Evolutionary conservation across 2,113 vertebrate genomes (phyloP).

Genomic region (Xenopus borealis): DNA sequence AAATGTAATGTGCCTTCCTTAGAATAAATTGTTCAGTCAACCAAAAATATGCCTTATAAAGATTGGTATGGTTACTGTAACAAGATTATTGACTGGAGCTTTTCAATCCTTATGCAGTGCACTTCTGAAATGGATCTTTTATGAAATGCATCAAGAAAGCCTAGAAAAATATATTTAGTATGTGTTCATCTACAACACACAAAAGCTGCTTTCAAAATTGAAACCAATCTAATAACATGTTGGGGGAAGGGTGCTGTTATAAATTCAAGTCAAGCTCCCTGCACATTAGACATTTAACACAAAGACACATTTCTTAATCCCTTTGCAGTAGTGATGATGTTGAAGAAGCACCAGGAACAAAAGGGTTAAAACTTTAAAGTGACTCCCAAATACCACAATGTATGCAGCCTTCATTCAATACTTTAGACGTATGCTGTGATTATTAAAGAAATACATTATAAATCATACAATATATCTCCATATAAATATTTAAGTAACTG

Average conservation of each 20-base stretch:
- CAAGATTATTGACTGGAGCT: slow-evolving; percentile 83
- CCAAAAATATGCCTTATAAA: slow-evolving; percentile 81
- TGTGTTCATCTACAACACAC: slow-evolving; percentile 72
- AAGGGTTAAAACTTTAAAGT: background rate
- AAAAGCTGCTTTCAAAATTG: slow-evolving; percentile 63
- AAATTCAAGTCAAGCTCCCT: slow-evolving; percentile 64
- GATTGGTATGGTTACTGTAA: slow-evolving; percentile 84
- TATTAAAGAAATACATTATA: slow-evolving; percentile 5
- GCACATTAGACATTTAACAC: slow-evolving; percentile 62
- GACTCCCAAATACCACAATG: slow-evolving; percentile 14
- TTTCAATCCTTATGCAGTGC: slow-evolving; percentile 76
- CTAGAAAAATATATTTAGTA: slow-evolving; percentile 74
- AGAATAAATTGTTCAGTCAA: slow-evolving; percentile 84
- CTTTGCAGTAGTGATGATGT: slow-evolving; percentile 37
- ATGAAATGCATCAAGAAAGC: slow-evolving; percentile 78
- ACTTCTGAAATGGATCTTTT: slow-evolving; percentile 81
- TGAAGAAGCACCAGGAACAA: slow-evolving; percentile 21
- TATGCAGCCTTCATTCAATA: slow-evolving; percentile 22
- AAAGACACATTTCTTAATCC: slow-evolving; percentile 59
- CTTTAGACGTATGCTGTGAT: background rate
- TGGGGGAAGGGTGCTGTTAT: slow-evolving; percentile 50
- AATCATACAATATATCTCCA: slow-evolving; percentile 52
- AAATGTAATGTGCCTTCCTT: slow-evolving; percentile 80
- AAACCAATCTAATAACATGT: slow-evolving; percentile 73
- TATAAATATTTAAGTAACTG: slow-evolving; percentile 62